Evolutionary conservation across 1,140 invertebrate species (phyloP), one percentile per base, ranked within the genome.

Genomic region (Heliothis virescens): DNA sequence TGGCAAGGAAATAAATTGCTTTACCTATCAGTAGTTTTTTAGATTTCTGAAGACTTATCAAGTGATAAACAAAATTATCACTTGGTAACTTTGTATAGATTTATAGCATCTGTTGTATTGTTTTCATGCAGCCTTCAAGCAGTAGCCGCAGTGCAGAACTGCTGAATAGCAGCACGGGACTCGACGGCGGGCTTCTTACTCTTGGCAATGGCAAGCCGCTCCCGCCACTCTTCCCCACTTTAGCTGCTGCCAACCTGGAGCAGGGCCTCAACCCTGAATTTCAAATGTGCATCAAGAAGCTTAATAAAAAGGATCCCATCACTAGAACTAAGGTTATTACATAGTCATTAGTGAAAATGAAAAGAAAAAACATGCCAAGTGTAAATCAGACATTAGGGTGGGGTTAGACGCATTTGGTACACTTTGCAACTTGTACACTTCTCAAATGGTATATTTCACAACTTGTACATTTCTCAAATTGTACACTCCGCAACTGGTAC

Each of bases 301-400:
- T 94, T 9, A 91, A 89, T 72, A 94, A 94, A 78, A 94, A 94
- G 80, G 92, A 94, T 81, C 93, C 93, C 11, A 88, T 92, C 21
- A 94, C 92, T 52, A 92, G 90, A 82, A 88, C 87, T 7, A 94
- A 94, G 90, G 93, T 93, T 47, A 47, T n/a, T 34, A 12, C 50
- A 52, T 13, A n/a, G 0, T 53, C 0, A 5, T n/a, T 53, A 26
- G 1, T 53, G 52, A n/a, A 53, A 53, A 59, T 26, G 2, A 1
- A 1, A 26, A 2, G 21, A 26, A 26, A 26, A 26, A 2, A 26
- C 21, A 26, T 26, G 1, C 21, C 21, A 26, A 26, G 21, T 26
- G 1, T 26, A 26, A 26, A 26, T 26, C 21, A 26, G 21, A 26
- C 21, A n/a, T n/a, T n/a, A n/a, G n/a, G n/a, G n/a, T n/a, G n/a